Evolutionary conservation across 2,888 invertebrate species (phyloP).

Genomic region (Cremastinae sp.): DNA sequence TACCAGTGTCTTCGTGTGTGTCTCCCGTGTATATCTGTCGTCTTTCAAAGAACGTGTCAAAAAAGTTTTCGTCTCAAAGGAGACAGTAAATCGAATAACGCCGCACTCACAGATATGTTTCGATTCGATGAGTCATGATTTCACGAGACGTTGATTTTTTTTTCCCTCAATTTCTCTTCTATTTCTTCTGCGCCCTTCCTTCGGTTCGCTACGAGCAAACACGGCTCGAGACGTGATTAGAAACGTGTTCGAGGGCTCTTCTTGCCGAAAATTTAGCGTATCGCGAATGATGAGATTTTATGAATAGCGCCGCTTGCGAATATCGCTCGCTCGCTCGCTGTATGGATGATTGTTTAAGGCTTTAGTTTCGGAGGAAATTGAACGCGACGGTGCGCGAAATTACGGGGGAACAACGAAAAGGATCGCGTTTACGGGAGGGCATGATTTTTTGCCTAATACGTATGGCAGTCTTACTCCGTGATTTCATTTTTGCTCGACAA

Average conservation of each 20-base stretch:
- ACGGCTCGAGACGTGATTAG: slow-evolving; percentile 36
- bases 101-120: slow-evolving; percentile 67
- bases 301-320: slow-evolving; percentile 21
- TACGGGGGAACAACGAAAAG: slow-evolving; percentile 6
- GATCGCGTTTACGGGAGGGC: slow-evolving; percentile 20
- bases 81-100: slow-evolving; percentile 61
- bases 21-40: slow-evolving; percentile 7
- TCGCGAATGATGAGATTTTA: slow-evolving; percentile 11
- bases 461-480: slow-evolving; percentile 62
- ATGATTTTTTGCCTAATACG: slow-evolving; percentile 43
- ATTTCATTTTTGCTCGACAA: slow-evolving; percentile 31
- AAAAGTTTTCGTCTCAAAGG: slow-evolving; percentile 64
- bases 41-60: slow-evolving; percentile 63
- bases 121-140: slow-evolving; percentile 61
- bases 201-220: slow-evolving; percentile 25
- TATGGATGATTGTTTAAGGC: slow-evolving; percentile 50
- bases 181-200: slow-evolving; percentile 30
- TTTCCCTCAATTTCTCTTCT: slow-evolving; percentile 19
- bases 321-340: slow-evolving; percentile 40
- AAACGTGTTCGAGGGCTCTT: slow-evolving; percentile 24
- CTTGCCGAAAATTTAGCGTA: slow-evolving; percentile 13
- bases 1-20: slow-evolving; percentile 6
- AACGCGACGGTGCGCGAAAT: slow-evolving; percentile 49
- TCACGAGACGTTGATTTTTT: slow-evolving; percentile 35
- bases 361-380: slow-evolving; percentile 60